Evolutionary conservation across 2,888 invertebrate species (phyloP), one percentile per base, ranked within the genome.

Genomic region (Iphiclides podalirius): DNA sequence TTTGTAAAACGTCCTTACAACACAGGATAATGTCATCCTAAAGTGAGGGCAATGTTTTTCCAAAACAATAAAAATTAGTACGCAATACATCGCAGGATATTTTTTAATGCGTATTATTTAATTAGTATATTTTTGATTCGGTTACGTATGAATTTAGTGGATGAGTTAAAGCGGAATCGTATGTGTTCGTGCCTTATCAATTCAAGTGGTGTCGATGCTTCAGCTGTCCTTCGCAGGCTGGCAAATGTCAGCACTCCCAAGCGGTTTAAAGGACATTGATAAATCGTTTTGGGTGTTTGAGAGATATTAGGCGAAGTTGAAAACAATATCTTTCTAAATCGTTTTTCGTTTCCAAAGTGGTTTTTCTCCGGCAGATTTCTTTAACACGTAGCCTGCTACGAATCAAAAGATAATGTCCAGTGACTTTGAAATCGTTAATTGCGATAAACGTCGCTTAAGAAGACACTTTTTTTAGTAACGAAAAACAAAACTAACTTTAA

Each of bases 141-240:
- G 4, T 4, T 4, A 20, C 20, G 20, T 4, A 20, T 20, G 20
- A 20, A 20, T 20, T 20, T 20, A 20, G 20, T 20, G 6, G 20
- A 20, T 20, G n/a, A 4, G 3, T 20, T 20, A 6, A 20, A 6
- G 4, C 3, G 20, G 31, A 16, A 12, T 16, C 11, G 28, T 16
- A 17, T 16, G 13, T 43, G 43, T 49, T 33, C 48, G 43, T 49
- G 48, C 48, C 43, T 49, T 49, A 49, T 49, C 48, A 49, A 49
- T 38, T 49, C 48, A 34, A 43, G 43, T 33, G 45, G 28, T 37
- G 48, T 48, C 48, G 48, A 48, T 48, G 33, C 43, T 38, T 38
- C 37, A 48, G 23, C 48, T 38, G 42, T 48, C 48, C 23, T 12
- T 14, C 37, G 15, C 31, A 45, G 48, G 33, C 37, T 34, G 38